Evolutionary conservation across 2,113 vertebrate genomes (phyloP), one percentile per base, ranked within the genome.

Genomic region (Pelobates fuscus): DNA sequence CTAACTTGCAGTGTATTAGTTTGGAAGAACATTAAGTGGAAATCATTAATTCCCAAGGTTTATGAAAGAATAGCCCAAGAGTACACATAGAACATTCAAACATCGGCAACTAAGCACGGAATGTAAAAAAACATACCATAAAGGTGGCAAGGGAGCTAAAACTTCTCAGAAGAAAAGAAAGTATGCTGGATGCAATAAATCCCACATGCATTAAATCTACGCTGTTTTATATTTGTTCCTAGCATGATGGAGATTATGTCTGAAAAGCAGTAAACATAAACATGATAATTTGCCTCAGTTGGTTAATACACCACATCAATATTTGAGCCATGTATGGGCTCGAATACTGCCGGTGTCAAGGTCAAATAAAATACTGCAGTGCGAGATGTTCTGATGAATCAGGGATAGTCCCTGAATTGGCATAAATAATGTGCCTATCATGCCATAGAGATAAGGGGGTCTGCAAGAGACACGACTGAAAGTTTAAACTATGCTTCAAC

Each of bases 31-130:
- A 77, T 77, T 77, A 77, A 68, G 73, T 68, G 43, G 73, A 68
- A 77, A 77, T 77, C 73, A 77, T 77, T 77, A 77, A 77, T 67
- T 77, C 73, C 73, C 73, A 77, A 68, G 73, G 73, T 77, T 77
- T 77, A 60, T 37, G 59, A 44, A 77, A 77, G 73, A 77, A 77
- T 68, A 77, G 65, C 73, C 73, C 73, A 68, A 25, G 57, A 68
- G 25, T 54, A 61, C 73, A 77, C 27, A 61, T 77, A 55, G 54
- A 61, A 77, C 55, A 77, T 77, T 77, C 55, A 77, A 77, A 68
- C 65, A 61, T 64, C 26, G 30, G 64, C 64, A 77, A 26, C 55
- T 24, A 37, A 68, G 64, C 46, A 67, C 65, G 15, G 41, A 60
- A 68, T 32, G 61, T 77, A 67, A 76, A 76, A 55, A 77, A 68